Conservation (phyloP, 2,888 invertebrate species). For the Arctia plantaginis region DNA sequence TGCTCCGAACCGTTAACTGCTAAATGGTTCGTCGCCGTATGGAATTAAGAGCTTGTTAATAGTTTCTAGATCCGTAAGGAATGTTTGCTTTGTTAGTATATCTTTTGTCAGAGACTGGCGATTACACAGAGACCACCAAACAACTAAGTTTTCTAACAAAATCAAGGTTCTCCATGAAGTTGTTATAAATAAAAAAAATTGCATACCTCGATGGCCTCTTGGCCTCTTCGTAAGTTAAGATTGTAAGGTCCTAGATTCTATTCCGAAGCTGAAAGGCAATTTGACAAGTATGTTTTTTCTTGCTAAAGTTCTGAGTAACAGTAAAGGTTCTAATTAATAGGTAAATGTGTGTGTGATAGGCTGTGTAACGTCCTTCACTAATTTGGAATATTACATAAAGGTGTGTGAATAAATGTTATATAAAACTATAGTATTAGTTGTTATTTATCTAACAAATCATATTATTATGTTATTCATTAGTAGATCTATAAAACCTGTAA, state of each 20-base stretch:
- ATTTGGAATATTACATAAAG: background rate
- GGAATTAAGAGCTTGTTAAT: slow-evolving; percentile 44
- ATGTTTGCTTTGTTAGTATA: background rate
- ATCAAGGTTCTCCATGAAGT: background rate
- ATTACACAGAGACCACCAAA: background rate
- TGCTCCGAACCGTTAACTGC: slow-evolving; percentile 72
- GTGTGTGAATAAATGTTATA: background rate
- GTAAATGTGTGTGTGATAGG: background rate
- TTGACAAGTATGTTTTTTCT: background rate
- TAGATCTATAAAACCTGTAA: background rate
- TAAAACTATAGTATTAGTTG: no score
- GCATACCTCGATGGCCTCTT: background rate
- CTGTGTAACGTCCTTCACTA: no score
- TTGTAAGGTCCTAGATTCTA: no score
- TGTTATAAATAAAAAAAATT: background rate
- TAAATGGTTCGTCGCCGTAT: slow-evolving; percentile 66
- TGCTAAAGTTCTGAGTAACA: background rate
- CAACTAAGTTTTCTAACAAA: background rate
- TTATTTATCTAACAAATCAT: background rate
- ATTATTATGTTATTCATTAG: background rate
- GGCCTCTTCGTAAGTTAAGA: background rate
- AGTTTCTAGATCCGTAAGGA: slow-evolving; percentile 17
- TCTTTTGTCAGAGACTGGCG: background rate
- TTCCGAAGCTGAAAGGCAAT: background rate
- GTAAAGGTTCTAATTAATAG: background rate